Evolutionary conservation across 2,113 vertebrate species (phyloP), one percentile per base, ranked within the genome.

Genomic region (Oryzias celebensis): DNA sequence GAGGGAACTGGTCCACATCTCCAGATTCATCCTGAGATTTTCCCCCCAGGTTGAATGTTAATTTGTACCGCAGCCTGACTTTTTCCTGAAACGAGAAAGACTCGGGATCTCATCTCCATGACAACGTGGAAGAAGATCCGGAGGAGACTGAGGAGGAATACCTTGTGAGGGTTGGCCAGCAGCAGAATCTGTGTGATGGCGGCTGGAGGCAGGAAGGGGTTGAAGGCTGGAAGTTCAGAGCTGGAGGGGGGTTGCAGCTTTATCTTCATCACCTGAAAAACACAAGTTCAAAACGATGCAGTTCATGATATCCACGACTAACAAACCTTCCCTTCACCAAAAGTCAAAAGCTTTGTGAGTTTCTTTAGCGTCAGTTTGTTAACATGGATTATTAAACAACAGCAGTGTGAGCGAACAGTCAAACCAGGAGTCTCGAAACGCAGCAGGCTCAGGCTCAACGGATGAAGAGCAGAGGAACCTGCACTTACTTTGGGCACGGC

Each of bases 101-200:
- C 52, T 17, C 42, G 4, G 16, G 46, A 17, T 52, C 18, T 7
- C 10, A 47, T 4, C 48, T 24, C 26, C 20, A 42, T 58, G 56
- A n/a, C 16, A 45, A 46, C 22, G 26, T 7, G 7, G 23, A 43
- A 22, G 7, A 7, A 12, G 17, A 3, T 22, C 3, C 1, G 4
- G 31, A 1, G 13, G 24, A 46, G 4, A 36, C 10, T 8, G 36
- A 36, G 36, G 36, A 36, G 36, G 18, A 23, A 26, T 83, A 98
- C 97, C 95, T 97, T 97, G 85, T 94, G 93, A 73, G 95, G 97
- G 83, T 98, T 98, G 51, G 96, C 96, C 1, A 99, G 90, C 59
- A 98, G 93, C 80, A 99, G 87, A 74, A 98, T 94, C 86, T 99
- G 97, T 63, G 96, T 99, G 89, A 99, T 92, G 43, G 95, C 95